A percentile compares a stretch with the other conserved stretches of the same genome.
These are phyloP conservation scores for Scolopax bukidnonensis DNA, from an alignment of 2,797 vertebrate species.

Conservation along the genomic window DNA sequence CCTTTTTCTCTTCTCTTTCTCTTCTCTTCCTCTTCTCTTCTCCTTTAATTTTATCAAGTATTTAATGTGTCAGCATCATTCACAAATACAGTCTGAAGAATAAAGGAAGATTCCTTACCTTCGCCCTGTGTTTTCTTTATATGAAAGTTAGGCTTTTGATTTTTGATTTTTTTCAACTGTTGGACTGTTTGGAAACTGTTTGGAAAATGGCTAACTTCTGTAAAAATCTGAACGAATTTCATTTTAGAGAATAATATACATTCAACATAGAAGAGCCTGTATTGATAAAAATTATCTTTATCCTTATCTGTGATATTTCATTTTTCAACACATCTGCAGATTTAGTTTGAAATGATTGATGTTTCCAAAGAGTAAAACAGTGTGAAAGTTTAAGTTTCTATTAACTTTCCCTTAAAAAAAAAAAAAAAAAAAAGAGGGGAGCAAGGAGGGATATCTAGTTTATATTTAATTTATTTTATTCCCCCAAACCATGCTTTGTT, in stretches of 20 bases:
- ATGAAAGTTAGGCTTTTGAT: not conserved
- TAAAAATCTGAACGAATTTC: not conserved
- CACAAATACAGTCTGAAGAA: not conserved
- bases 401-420: not conserved
- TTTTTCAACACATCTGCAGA: not conserved
- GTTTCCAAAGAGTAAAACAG: not conserved
- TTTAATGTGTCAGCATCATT: not conserved
- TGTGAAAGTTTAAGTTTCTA: not conserved
- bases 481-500: not conserved
- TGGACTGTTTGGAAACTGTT: not conserved
- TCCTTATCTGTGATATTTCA: not conserved
- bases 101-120: not conserved
- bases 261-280: not conserved
- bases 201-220: not conserved
- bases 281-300: not conserved
- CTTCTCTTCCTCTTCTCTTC: not conserved
- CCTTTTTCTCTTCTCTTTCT: not conserved
- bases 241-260: not conserved
- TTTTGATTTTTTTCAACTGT: not conserved
- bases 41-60: not conserved
- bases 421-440: not conserved
- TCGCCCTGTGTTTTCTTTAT: fast-evolving
- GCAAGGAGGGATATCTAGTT: not conserved
- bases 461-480: not conserved
- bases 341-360: not conserved